Base-by-base conservation (phyloP, 1,140 invertebrate species). In the Mactra quadrangularis region DNA sequence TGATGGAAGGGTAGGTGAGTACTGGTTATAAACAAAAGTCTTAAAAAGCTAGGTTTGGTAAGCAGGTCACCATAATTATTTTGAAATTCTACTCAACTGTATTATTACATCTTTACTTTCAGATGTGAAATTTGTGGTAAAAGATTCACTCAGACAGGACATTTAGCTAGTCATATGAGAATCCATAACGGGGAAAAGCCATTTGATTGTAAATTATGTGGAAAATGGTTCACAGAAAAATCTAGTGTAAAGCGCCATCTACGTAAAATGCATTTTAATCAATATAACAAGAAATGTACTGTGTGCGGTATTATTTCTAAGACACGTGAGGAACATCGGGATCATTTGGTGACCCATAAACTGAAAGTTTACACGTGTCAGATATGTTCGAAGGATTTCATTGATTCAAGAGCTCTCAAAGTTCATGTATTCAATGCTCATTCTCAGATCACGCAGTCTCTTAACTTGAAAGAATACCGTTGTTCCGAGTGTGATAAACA, bases 101-200 rank as follows among this genome's bases (percentile, higher is more conserved):
- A n/a, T n/a, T n/a, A n/a, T n/a, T n/a, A n/a, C n/a, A n/a, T n/a
- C n/a, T n/a, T 7, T 41, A 41, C 38, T 52, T 72, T 29, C 55
- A 76, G 71, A 35, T 98, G 97, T 91, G 96, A 97, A 94, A 96
- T 96, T 52, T 98, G 97, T 92, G 97, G 96, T 74, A 98, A 98
- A 91, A 97, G 95, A 85, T 97, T 98, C 90, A 97, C 97, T 92
- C 97, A 97, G 93, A 95, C 97, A 47, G 97, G 96, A 55, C 98
- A 98, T 89, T 93, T 99, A 33, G 97, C 98, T 94, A 98, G 97
- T 0, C 97, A 98, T 91, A 94, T 98, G n/a, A 93, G 98, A 22
- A 87, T 76, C 27, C 86, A 87, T 52, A 82, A 76, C 41, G 85
- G 85, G 7, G 85, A 84, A 31, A 87, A 86, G 66, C 82, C 85